phyloP scores from a whole-genome alignment of 23 tunicate species.

The Ciona savignyi region DNA sequence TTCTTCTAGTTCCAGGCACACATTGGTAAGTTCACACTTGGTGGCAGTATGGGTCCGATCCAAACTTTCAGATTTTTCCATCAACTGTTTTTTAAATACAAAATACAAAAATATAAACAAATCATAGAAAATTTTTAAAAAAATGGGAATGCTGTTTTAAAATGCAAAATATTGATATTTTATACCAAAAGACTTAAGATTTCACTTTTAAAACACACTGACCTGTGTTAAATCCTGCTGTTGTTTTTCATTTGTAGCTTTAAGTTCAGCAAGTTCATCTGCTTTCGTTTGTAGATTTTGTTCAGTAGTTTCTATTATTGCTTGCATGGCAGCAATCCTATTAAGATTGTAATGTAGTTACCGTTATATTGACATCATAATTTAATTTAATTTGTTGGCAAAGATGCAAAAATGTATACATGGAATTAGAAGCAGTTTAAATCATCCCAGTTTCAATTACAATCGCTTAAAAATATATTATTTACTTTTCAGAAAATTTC shows the following conservation, averaged over 20 bases:
- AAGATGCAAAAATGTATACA: no score
- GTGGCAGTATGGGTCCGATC: background rate
- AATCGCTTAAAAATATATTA: no score
- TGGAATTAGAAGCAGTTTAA: no score
- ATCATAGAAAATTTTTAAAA: no score
- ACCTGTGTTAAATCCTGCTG: background rate
- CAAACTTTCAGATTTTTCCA: background rate
- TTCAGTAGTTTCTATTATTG: background rate
- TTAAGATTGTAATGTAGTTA: background rate
- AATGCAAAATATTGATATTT: no score
- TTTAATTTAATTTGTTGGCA: no score
- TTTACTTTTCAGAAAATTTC: background rate
- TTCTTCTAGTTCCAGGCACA: background rate
- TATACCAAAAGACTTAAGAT: no score
- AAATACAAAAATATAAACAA: no score
- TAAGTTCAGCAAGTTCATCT: background rate
- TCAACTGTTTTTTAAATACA: no score
- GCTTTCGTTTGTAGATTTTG: background rate
- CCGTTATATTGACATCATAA: background rate
- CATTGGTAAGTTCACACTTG: background rate
- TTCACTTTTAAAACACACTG: no score
- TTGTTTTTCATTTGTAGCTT: background rate
- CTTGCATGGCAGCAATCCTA: background rate
- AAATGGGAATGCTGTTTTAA: no score
- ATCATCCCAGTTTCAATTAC: no score